Percentiles rank a stretch among this genome's conserved stretches.
Evolutionary conservation across 2,888 invertebrate species (phyloP).

Genomic region (Coremacera marginata): DNA sequence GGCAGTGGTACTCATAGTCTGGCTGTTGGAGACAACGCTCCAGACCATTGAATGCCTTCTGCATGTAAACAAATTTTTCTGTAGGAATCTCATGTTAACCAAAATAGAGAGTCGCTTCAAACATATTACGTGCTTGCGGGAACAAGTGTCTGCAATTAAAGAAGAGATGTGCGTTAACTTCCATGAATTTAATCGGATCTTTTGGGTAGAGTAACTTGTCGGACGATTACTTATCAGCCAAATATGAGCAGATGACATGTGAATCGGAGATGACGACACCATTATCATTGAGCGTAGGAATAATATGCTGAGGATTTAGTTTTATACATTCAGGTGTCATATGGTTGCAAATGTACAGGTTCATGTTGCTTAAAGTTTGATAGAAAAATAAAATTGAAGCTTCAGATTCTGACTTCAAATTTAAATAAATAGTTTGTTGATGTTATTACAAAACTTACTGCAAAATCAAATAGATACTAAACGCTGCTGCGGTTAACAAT

Average conservation of each 20-base stretch:
- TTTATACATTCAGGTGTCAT: constrained; percentile 63
- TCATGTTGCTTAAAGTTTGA: constrained; percentile 56
- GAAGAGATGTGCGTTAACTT: constrained; percentile 66
- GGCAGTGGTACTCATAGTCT: constrained; percentile 58
- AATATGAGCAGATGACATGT: constrained; percentile 71
- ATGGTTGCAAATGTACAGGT: constrained; percentile 61
- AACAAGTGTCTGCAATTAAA: constrained; percentile 66
- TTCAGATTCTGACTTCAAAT: no score
- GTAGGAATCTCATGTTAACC: constrained; percentile 64
- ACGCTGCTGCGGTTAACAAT: constrained; percentile 74
- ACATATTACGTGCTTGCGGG: constrained; percentile 60
- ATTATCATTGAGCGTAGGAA: constrained; percentile 65
- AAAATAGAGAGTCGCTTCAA: constrained; percentile 65
- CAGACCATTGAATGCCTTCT: constrained; percentile 68
- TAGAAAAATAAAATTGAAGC: no score
- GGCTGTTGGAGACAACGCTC: constrained; percentile 61
- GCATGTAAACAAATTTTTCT: constrained; percentile 68
- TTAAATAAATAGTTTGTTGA: no score
- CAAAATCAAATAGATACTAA: constrained; percentile 75
- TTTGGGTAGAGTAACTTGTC: constrained; percentile 73
- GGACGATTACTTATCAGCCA: constrained; percentile 72
- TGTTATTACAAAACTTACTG: constrained; percentile 53
- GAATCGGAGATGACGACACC: constrained; percentile 66
- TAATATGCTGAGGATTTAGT: constrained; percentile 73
- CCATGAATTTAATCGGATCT: constrained; percentile 70